Percentiles rank a stretch among this genome's conserved stretches.
phyloP scores from a whole-genome alignment of 2,888 invertebrate species.

The Raillietiella orientalis region DNA sequence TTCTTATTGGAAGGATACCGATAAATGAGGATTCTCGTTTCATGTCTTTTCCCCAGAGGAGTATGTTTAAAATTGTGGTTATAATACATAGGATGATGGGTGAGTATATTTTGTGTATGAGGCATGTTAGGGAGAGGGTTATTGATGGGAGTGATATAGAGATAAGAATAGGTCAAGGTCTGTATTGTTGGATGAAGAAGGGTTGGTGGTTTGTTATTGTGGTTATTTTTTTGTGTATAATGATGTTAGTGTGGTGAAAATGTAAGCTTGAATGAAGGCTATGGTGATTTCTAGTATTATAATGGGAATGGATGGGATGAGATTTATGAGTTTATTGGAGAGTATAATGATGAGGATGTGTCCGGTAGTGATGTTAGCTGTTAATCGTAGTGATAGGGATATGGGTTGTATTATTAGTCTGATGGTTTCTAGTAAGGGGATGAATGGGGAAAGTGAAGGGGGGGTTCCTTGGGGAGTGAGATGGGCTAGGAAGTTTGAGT shows the following conservation, averaged over 20 bases:
- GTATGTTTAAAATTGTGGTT: no score
- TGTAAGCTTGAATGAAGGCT: slow-evolving; percentile 8
- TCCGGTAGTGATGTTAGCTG: slow-evolving; percentile 43
- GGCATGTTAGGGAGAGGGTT: no score
- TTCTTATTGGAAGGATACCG: no score
- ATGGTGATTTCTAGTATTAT: slow-evolving; percentile 7
- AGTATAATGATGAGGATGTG: slow-evolving; percentile 28
- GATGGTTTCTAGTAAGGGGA: slow-evolving; percentile 37
- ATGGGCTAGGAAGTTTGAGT: slow-evolving; percentile 27
- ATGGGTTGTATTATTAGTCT: slow-evolving; percentile 33
- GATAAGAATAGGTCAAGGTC: no score
- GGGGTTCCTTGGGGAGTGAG: slow-evolving; percentile 33
- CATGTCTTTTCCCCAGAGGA: slow-evolving; percentile 9
- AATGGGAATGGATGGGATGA: slow-evolving; percentile 5
- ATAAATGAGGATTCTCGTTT: no score
- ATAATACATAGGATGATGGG: no score
- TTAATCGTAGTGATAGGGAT: slow-evolving; percentile 31
- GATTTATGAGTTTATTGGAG: slow-evolving; percentile 10
- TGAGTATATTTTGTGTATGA: no score
- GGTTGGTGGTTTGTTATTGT: slow-evolving; percentile 4
- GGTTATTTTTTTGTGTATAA: slow-evolving; percentile 6
- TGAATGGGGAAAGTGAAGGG: slow-evolving; percentile 26
- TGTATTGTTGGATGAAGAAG: slow-evolving; percentile 7
- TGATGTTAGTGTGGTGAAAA: slow-evolving; percentile 7
- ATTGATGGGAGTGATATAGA: no score